A percentile compares a stretch with the other conserved stretches of the same genome.
phyloP scores from a whole-genome alignment of 53 echinoderm and acorn worm species.

The Crossaster papposus region DNA sequence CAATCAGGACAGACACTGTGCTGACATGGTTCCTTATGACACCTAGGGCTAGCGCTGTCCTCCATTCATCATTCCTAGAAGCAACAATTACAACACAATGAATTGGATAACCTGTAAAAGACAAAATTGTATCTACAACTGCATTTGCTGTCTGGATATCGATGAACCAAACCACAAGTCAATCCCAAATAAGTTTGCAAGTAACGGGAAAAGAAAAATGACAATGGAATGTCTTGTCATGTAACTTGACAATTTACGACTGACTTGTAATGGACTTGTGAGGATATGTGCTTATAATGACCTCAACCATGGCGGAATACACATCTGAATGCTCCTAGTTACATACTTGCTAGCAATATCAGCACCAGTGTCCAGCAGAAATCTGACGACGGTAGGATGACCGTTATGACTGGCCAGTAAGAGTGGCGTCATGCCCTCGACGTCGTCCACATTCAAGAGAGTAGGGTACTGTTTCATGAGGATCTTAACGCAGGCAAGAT shows the following conservation, averaged over 20 bases:
- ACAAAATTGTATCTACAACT: too few species aligned
- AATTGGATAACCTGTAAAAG: too few species aligned
- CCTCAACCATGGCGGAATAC: not conserved
- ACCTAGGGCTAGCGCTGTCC: constrained; percentile 72
- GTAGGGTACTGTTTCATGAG: constrained; percentile 59
- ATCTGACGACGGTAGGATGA: constrained; percentile 62
- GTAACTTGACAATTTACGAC: too few species aligned
- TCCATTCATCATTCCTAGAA: constrained; percentile 67
- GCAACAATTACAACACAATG: too few species aligned
- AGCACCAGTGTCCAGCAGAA: constrained; percentile 77
- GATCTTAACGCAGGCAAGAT: constrained; percentile 58
- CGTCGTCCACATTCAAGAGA: constrained; percentile 73
- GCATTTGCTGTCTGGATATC: too few species aligned
- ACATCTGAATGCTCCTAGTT: not conserved
- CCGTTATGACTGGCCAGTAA: constrained; percentile 67
- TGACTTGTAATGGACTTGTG: not conserved
- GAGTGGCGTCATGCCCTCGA: constrained; percentile 78
- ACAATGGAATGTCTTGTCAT: too few species aligned
- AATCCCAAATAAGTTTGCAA: too few species aligned
- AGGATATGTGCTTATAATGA: not conserved
- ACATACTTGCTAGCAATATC: constrained; percentile 78
- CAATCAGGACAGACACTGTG: constrained; percentile 67
- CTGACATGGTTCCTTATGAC: constrained; percentile 64
- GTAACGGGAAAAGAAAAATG: too few species aligned
- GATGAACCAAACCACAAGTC: too few species aligned